Conservation (phyloP, 2,888 invertebrate species). For the Cybosia mesomella region DNA sequence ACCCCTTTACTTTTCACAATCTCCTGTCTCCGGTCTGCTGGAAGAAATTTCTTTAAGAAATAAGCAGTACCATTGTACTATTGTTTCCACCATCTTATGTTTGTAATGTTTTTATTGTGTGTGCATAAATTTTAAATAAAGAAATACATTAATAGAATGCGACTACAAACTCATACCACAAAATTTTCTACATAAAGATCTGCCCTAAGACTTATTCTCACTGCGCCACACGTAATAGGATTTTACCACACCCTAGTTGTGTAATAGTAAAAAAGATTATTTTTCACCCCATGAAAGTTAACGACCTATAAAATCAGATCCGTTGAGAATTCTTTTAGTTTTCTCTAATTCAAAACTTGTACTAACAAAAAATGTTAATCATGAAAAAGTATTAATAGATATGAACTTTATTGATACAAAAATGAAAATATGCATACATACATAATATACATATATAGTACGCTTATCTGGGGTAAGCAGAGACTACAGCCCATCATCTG, state of each 20-base stretch:
- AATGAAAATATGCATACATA: no score
- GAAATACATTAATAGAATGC: neutral
- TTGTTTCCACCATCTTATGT: no score
- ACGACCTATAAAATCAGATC: slow-evolving; percentile 15
- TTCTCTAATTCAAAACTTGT: neutral
- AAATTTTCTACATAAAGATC: neutral
- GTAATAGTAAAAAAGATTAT: slow-evolving; percentile 29
- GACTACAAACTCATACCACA: neutral
- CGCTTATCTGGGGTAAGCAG: no score
- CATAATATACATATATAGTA: no score
- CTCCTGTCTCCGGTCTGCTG: no score
- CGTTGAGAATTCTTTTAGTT: neutral
- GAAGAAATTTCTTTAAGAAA: no score
- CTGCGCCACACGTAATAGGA: slow-evolving; percentile 24
- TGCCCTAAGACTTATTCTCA: slow-evolving; percentile 14
- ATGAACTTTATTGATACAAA: no score
- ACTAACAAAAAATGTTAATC: neutral
- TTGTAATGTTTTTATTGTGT: no score
- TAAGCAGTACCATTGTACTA: no score
- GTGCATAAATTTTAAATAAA: no score
- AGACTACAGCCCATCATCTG: no score
- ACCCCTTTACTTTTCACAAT: no score
- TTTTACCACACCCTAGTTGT: slow-evolving; percentile 24
- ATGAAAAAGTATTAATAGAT: neutral
- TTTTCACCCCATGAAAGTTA: slow-evolving; percentile 15